A percentile compares a stretch with the other conserved stretches of the same genome.
phyloP scores from a whole-genome alignment of 2,797 vertebrate species.

The Myripristis jacobus region DNA sequence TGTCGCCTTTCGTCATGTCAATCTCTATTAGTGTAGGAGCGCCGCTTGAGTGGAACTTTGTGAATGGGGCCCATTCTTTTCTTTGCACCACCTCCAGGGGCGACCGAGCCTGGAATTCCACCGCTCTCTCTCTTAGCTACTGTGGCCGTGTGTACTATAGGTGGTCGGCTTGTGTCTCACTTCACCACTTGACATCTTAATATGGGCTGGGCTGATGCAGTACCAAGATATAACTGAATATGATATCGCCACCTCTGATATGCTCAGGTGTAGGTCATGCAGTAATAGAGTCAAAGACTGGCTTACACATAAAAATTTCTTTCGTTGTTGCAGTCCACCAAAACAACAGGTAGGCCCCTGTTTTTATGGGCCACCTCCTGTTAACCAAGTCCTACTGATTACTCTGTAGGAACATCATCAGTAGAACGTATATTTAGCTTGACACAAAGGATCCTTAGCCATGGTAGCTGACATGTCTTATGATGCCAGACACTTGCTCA shows the following conservation, averaged over 20 bases:
- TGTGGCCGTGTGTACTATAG: constrained; percentile 38
- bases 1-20: constrained; percentile 77
- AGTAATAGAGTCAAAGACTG: constrained; percentile 19
- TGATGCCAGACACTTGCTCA: no score
- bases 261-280: constrained; percentile 11
- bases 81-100: constrained; percentile 70
- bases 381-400: not conserved
- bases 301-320: constrained; percentile 19
- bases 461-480: no score
- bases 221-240: constrained; percentile 14
- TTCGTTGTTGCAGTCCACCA: constrained; percentile 4
- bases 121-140: constrained; percentile 36
- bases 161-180: constrained; percentile 37
- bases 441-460: no score
- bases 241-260: not conserved
- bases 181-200: constrained; percentile 58
- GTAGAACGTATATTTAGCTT: no score
- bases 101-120: constrained; percentile 73
- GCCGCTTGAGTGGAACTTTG: constrained; percentile 72
- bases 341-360: constrained; percentile 4
- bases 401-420: not conserved
- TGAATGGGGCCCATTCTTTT: constrained; percentile 82
- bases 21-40: constrained; percentile 78
- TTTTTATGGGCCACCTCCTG: no score
- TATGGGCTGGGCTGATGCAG: constrained; percentile 21